A percentile compares a stretch with the other conserved stretches of the same genome.
These are phyloP conservation scores for Morbakka virulenta DNA, from an alignment of 30 jellyfish, hydroid and myxozoan species.

Conservation along the genomic window DNA sequence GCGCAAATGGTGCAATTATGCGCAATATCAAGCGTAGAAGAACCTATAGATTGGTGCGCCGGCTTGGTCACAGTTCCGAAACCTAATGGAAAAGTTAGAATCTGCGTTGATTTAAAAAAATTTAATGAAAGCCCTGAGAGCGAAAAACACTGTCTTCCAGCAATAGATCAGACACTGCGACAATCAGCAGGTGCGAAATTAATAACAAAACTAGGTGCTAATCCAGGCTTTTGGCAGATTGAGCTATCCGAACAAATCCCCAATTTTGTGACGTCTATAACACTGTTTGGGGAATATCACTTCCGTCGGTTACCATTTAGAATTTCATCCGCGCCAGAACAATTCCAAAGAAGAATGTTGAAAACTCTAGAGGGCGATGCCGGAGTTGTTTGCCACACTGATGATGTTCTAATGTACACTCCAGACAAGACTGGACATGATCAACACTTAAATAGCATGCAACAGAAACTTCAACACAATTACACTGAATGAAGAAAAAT, in stretches of 20 bases:
- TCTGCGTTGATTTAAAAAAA: conserved; percentile 6
- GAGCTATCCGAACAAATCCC: conserved; percentile 4
- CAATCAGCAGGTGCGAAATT: conserved; percentile 42
- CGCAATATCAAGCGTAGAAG: conserved; percentile 10
- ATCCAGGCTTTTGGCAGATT: conserved; percentile 34
- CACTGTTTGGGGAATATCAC: conserved; percentile 48
- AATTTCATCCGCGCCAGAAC: conserved; percentile 15
- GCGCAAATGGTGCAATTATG: conserved; percentile 27
- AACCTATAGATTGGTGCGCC: conserved; percentile 23
- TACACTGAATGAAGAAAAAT: conserved; percentile 36
- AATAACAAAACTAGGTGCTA: conserved; percentile 32
- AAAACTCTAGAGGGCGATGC: conserved; percentile 22
- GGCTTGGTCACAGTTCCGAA: conserved; percentile 18
- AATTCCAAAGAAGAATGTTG: conserved; percentile 20
- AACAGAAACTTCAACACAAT: conserved; percentile 15
- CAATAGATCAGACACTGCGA: conserved; percentile 24
- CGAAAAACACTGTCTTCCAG: conserved; percentile 1
- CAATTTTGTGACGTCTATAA: conserved; percentile 2
- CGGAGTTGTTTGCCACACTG: conserved; percentile 23
- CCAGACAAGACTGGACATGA: conserved; percentile 14
- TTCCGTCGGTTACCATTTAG: conserved; percentile 24
- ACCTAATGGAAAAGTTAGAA: conserved; percentile 12
- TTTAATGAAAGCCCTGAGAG: not conserved
- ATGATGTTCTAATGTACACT: conserved; percentile 20
- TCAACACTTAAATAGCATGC: conserved; percentile 9